These are phyloP conservation scores for Schrankia costaestrigalis DNA, from an alignment of 2,888 invertebrate species.

Conservation along the genomic window DNA sequence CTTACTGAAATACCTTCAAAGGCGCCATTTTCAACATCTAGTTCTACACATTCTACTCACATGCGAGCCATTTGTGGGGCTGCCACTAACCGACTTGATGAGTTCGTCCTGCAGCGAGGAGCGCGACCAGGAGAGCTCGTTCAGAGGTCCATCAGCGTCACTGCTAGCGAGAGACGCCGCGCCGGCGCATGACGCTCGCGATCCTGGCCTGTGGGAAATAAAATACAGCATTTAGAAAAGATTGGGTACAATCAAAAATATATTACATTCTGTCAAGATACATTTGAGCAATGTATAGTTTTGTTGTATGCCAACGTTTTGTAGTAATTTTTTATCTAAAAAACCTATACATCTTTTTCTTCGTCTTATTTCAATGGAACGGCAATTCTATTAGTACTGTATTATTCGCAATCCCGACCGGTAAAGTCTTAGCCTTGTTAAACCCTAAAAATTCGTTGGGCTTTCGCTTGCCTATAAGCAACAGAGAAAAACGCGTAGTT, in stretches of 20 bases:
- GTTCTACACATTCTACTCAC: conserved; percentile 53
- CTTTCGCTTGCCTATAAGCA: too few species aligned
- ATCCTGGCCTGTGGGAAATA: conserved; percentile 55
- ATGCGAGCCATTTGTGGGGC: conserved; percentile 66
- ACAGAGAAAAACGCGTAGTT: too few species aligned
- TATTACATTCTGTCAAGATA: too few species aligned
- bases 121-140: conserved; percentile 83
- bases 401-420: too few species aligned
- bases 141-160: conserved; percentile 71
- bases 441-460: too few species aligned
- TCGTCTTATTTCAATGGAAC: too few species aligned
- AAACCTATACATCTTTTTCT: too few species aligned
- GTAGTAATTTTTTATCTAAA: too few species aligned
- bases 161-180: conserved; percentile 78
- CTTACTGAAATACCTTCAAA: conserved; percentile 1
- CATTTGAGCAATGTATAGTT: too few species aligned
- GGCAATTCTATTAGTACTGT: too few species aligned
- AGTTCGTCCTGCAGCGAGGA: conserved; percentile 85
- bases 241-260: background rate
- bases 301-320: too few species aligned
- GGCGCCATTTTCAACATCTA: background rate
- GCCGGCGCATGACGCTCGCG: conserved; percentile 82
- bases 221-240: background rate
- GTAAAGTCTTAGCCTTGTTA: too few species aligned
- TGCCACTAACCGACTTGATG: conserved; percentile 82